A percentile compares a stretch with the other conserved stretches of the same genome.
These are phyloP conservation scores for Brachyptera risi DNA, from an alignment of 2,888 invertebrate genomes.

Conservation along the genomic window DNA sequence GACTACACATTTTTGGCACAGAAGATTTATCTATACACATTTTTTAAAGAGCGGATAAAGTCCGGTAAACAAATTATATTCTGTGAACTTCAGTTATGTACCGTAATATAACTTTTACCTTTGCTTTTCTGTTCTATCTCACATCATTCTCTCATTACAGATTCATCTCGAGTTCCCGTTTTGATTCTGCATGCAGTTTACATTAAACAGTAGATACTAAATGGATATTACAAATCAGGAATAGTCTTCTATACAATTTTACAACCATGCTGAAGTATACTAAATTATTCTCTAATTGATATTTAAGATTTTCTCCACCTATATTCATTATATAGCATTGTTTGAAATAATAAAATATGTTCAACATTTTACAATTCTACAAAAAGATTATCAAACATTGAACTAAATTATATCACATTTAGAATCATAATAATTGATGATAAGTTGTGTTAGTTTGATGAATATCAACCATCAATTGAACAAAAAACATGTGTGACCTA, in stretches of 20 bases:
- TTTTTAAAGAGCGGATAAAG: conserved; percentile 6
- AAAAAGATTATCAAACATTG: conserved; percentile 23
- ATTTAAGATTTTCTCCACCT: too few relatives aligned
- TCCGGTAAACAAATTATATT: neutral
- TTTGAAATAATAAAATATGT: neutral
- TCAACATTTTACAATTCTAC: conserved; percentile 23
- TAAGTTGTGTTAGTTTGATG: too few relatives aligned
- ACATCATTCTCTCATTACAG: too few relatives aligned
- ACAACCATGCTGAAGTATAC: neutral
- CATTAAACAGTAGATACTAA: too few relatives aligned
- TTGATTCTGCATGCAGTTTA: too few relatives aligned
- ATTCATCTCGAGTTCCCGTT: too few relatives aligned
- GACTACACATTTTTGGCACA: conserved; percentile 18
- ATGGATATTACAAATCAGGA: conserved; percentile 19
- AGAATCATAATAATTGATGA: too few relatives aligned
- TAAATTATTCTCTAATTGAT: neutral
- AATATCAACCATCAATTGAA: neutral
- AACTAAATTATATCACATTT: conserved; percentile 4
- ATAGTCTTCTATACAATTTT: neutral
- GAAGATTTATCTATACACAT: conserved; percentile 10
- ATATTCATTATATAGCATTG: too few relatives aligned
- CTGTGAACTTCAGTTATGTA: neutral
- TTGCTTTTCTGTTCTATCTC: too few relatives aligned
- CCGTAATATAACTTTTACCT: too few relatives aligned
- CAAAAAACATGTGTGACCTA: too few relatives aligned